These are phyloP conservation scores for Psittacula derbiana DNA, from an alignment of 2,797 vertebrate genomes.

Conservation along the genomic window DNA sequence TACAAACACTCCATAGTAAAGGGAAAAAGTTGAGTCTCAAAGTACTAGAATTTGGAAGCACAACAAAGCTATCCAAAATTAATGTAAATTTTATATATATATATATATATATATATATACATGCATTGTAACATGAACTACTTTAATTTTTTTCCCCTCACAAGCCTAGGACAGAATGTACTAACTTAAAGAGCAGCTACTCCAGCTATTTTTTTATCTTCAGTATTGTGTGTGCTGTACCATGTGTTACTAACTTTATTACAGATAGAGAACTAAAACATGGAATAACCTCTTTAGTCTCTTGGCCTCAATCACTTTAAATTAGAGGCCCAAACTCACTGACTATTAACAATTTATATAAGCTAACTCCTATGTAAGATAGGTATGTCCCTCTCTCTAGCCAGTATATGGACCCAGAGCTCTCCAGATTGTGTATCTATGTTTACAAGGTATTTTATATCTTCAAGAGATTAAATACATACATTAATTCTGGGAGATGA, in stretches of 20 bases:
- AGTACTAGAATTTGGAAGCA: not conserved
- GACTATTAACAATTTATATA: not conserved
- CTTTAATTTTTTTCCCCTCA: accelerated
- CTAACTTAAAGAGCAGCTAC: not conserved
- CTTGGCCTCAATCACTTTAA: not conserved
- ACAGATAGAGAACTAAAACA: not conserved
- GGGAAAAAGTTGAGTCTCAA: not conserved
- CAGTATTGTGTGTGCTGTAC: not conserved
- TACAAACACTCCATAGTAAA: not conserved
- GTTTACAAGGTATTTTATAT: not conserved
- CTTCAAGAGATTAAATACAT: not conserved
- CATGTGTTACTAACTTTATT: not conserved
- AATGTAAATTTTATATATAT: not conserved
- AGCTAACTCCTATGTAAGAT: not conserved
- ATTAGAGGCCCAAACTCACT: not conserved
- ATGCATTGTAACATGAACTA: not conserved
- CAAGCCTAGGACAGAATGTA: not conserved
- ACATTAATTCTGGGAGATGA: not conserved
- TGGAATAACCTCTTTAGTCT: not conserved
- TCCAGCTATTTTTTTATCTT: not conserved
- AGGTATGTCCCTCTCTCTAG: not conserved
- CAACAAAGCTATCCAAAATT: not conserved
- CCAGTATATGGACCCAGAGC: not conserved
- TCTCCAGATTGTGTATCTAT: not conserved
- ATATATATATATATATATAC: not conserved